These are phyloP conservation scores for Coptotermes formosanus DNA, from an alignment of 1,140 invertebrate species.

Conservation along the genomic window DNA sequence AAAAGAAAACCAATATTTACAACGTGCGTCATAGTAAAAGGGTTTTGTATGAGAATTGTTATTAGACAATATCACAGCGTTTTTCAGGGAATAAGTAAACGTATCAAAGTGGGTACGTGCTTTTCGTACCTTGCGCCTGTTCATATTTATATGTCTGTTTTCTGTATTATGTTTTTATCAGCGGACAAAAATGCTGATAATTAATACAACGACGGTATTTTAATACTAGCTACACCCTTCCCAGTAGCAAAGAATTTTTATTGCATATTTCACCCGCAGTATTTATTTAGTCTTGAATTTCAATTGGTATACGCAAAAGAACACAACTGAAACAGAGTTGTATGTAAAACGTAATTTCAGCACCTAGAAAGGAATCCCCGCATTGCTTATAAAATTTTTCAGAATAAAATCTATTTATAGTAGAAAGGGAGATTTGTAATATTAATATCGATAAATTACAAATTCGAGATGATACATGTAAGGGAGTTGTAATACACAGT, in stretches of 20 bases:
- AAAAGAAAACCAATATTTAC: slow-evolving; percentile 20
- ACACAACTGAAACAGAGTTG: neutral
- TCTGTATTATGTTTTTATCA: slow-evolving; percentile 13
- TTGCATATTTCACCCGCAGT: slow-evolving; percentile 14
- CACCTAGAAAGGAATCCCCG: neutral
- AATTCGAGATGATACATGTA: too few relatives aligned
- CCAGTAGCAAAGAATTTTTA: slow-evolving; percentile 21
- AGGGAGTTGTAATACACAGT: too few relatives aligned
- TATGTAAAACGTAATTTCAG: neutral
- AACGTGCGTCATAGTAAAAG: neutral
- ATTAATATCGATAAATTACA: neutral
- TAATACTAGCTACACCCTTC: neutral
- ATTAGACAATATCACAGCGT: neutral
- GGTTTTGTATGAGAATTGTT: neutral
- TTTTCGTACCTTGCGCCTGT: neutral
- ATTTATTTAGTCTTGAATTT: neutral
- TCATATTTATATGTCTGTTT: neutral
- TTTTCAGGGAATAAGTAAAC: neutral
- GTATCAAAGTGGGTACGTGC: neutral
- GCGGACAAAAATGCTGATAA: neutral
- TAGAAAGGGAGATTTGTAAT: neutral
- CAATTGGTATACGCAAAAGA: neutral
- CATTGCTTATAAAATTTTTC: neutral
- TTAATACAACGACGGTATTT: neutral
- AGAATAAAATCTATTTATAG: neutral